These are phyloP conservation scores for Tanaodytes sp. DNA, from an alignment of 2,888 invertebrate species.

Conservation along the genomic window DNA sequence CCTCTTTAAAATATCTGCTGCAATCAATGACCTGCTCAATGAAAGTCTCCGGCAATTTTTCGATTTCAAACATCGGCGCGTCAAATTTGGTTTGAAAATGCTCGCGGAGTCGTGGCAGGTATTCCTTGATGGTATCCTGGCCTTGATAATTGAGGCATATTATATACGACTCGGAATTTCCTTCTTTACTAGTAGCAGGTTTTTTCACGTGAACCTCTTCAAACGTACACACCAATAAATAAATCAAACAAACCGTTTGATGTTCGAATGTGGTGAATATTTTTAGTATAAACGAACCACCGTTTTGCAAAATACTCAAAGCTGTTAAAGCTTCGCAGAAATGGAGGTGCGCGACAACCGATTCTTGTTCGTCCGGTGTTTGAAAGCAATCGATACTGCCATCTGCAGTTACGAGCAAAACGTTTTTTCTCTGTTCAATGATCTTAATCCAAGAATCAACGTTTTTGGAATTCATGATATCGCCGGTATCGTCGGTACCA, in stretches of 20 bases:
- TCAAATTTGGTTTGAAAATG: conserved; percentile 73
- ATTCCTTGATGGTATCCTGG: conserved; percentile 69
- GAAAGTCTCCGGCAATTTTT: conserved; percentile 78
- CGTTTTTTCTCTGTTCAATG: conserved; percentile 74
- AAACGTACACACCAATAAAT: conserved; percentile 85
- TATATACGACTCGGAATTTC: conserved; percentile 94
- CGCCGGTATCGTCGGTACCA: conserved; percentile 88
- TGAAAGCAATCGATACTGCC: conserved; percentile 92
- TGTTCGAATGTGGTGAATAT: conserved; percentile 92
- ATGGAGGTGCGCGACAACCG: conserved; percentile 83
- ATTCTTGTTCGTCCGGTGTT: conserved; percentile 90
- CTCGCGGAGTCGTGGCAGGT: conserved; percentile 73
- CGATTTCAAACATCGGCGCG: conserved; percentile 77
- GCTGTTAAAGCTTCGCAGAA: conserved; percentile 89
- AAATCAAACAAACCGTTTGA: conserved; percentile 85
- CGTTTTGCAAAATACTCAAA: conserved; percentile 79
- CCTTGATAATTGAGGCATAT: conserved; percentile 81
- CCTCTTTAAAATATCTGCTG: conserved; percentile 78
- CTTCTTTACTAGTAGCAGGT: conserved; percentile 93
- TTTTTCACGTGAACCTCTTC: conserved; percentile 84
- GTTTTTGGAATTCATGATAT: conserved; percentile 83
- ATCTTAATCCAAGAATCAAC: conserved; percentile 77
- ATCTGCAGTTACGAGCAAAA: conserved; percentile 88
- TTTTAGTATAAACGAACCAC: conserved; percentile 88
- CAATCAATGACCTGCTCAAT: conserved; percentile 79